These are phyloP conservation scores for Platycnemis pennipes DNA, from an alignment of 2,888 invertebrate species.

Conservation along the genomic window DNA sequence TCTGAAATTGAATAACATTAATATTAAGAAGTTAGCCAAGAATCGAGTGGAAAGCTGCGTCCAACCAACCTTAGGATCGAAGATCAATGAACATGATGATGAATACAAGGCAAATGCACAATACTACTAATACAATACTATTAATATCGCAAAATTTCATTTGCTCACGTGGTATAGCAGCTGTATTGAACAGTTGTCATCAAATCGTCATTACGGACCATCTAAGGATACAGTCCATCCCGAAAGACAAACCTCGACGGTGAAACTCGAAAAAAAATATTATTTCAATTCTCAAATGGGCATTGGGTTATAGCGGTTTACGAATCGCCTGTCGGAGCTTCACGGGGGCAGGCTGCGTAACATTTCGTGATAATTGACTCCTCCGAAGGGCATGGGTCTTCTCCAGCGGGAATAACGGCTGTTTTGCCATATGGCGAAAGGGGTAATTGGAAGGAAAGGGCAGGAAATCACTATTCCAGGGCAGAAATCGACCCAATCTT, in stretches of 20 bases:
- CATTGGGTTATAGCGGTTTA: not conserved
- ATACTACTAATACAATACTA: too few relatives aligned
- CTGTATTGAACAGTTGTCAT: too few relatives aligned
- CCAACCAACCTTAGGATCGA: too few relatives aligned
- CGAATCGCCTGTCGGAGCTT: not conserved
- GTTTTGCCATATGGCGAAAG: constrained; percentile 35
- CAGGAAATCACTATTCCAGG: constrained; percentile 5
- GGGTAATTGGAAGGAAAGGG: constrained; percentile 14
- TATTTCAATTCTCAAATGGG: not conserved
- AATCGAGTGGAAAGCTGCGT: too few relatives aligned
- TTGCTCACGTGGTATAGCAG: too few relatives aligned
- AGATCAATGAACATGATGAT: too few relatives aligned
- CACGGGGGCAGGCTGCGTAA: not conserved
- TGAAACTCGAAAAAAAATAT: not conserved
- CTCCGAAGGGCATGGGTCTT: not conserved
- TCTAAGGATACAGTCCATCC: not conserved
- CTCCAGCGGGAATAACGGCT: not conserved
- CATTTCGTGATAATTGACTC: not conserved
- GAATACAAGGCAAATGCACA: too few relatives aligned
- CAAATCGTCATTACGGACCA: not conserved
- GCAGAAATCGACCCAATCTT: not conserved
- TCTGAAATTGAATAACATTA: too few relatives aligned
- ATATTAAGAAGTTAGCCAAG: too few relatives aligned
- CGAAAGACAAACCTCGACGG: not conserved
- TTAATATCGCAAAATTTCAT: too few relatives aligned